phyloP scores from a whole-genome alignment of 2,113 vertebrate species.

The Anseranas semipalmata region DNA sequence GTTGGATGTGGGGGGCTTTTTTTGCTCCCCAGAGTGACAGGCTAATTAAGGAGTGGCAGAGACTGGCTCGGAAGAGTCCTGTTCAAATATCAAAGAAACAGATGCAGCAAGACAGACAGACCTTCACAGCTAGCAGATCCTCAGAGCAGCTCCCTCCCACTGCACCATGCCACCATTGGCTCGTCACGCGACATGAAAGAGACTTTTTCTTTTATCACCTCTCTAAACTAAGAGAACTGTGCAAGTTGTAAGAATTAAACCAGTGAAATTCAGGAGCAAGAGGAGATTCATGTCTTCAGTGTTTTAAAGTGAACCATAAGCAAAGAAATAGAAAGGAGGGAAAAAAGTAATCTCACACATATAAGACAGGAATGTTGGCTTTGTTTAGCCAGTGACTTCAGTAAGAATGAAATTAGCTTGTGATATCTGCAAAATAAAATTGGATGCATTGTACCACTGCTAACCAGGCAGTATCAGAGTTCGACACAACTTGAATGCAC shows the following conservation, averaged over 20 bases:
- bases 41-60: constrained; percentile 58
- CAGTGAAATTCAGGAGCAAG: not conserved
- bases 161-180: not conserved
- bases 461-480: not conserved
- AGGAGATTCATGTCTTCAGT: not conserved
- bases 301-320: not conserved
- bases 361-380: not conserved
- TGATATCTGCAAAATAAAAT: constrained; percentile 8
- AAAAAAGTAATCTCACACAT: not conserved
- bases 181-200: constrained; percentile 42
- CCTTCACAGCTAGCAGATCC: not conserved
- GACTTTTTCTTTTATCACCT: constrained; percentile 31
- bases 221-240: not conserved
- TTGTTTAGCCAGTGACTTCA: constrained; percentile 39
- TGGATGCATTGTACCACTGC: not conserved
- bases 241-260: constrained; percentile 1
- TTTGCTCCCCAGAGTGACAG: constrained; percentile 16
- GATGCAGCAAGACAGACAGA: constrained; percentile 41
- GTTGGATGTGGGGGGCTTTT: not conserved
- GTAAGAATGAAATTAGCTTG: constrained; percentile 24
- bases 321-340: not conserved
- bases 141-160: constrained; percentile 14
- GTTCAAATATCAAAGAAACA: constrained; percentile 61
- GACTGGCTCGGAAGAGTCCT: constrained; percentile 36
- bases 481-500: not conserved